phyloP scores from a whole-genome alignment of 2,113 vertebrate genomes.

The Daboia siamensis region DNA sequence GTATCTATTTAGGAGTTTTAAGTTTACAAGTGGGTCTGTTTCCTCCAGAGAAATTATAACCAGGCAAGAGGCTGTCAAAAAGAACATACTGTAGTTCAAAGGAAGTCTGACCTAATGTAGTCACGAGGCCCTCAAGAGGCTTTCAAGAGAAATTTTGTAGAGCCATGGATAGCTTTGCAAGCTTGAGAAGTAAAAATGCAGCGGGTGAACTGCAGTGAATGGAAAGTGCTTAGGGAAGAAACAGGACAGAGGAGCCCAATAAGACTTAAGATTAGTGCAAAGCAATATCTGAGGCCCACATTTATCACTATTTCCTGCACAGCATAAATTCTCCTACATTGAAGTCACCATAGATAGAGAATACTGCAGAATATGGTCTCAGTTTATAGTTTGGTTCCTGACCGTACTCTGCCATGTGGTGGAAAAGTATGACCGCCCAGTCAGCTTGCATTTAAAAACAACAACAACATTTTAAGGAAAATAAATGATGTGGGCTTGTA shows the following conservation, averaged over 20 bases:
- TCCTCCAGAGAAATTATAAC: background rate
- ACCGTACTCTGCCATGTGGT: background rate
- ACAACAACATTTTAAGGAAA: background rate
- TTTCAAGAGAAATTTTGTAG: background rate
- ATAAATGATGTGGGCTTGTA: background rate
- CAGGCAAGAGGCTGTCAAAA: background rate
- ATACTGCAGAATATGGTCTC: background rate
- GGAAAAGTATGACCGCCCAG: background rate
- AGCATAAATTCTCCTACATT: background rate
- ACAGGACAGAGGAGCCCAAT: accelerated
- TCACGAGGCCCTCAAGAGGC: accelerated
- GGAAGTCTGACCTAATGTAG: background rate
- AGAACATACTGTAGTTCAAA: background rate
- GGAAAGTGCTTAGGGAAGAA: background rate
- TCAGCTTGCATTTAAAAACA: background rate
- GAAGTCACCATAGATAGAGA: background rate
- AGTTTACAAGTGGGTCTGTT: background rate
- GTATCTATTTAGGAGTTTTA: background rate
- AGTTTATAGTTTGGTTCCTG: background rate
- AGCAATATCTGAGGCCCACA: accelerated
- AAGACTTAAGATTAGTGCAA: background rate
- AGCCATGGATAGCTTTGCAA: background rate
- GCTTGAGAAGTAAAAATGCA: background rate
- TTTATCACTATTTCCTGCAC: background rate
- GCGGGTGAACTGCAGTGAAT: background rate